A percentile compares a stretch with the other conserved stretches of the same genome.
Evolutionary conservation across 2,888 invertebrate species (phyloP).

Genomic region (Hydroisotoma schaefferi): DNA sequence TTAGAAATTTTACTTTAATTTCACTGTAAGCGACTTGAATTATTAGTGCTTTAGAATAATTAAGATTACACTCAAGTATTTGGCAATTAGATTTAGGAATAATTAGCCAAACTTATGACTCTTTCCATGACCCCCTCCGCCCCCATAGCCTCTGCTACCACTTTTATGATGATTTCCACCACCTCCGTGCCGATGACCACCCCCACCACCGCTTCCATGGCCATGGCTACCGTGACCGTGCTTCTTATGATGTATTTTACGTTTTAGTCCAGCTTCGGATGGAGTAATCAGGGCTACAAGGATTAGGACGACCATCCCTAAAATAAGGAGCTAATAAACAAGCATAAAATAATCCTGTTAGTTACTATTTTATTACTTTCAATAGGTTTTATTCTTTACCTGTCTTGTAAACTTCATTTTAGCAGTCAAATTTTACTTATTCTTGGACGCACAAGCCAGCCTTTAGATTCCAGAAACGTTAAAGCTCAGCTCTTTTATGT

Average conservation of each 20-base stretch:
- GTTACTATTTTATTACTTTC: not conserved
- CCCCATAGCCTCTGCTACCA: not conserved
- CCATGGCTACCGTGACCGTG: not conserved
- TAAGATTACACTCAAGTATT: too few relatives aligned
- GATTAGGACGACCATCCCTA: not conserved
- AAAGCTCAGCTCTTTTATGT: too few relatives aligned
- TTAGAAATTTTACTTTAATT: too few relatives aligned
- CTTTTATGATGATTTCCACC: not conserved
- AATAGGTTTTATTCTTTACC: not conserved
- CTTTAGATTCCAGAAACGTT: too few relatives aligned
- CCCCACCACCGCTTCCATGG: conserved; percentile 3
- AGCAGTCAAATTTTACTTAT: too few relatives aligned
- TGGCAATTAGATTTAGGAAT: too few relatives aligned
- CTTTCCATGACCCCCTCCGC: not conserved
- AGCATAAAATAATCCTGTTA: not conserved
- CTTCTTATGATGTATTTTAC: not conserved
- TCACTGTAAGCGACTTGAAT: too few relatives aligned
- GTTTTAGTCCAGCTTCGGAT: conserved; percentile 3
- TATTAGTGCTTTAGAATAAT: too few relatives aligned
- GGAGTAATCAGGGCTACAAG: not conserved
- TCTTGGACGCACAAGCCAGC: too few relatives aligned
- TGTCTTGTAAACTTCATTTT: not conserved
- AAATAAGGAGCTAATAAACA: not conserved
- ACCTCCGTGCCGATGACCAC: not conserved
- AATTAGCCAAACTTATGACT: too few relatives aligned